Evolutionary conservation across 2,797 vertebrate species (phyloP).

Genomic region (Eremophila alpestris): DNA sequence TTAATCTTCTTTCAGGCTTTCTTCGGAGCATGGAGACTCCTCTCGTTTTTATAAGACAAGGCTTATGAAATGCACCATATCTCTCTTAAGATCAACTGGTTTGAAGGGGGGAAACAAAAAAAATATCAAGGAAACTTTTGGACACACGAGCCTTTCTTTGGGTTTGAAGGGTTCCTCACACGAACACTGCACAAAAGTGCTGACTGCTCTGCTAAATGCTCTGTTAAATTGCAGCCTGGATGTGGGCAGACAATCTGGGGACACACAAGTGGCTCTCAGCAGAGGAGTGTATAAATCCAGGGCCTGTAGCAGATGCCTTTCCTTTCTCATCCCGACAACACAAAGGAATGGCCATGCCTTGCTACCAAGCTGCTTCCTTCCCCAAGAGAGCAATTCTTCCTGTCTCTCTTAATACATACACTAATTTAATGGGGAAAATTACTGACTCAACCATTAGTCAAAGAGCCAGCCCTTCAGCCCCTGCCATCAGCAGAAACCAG

Average conservation of each 20-base stretch:
- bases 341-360: not conserved
- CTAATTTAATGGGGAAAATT: not conserved
- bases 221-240: not conserved
- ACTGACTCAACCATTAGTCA: not conserved
- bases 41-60: not conserved
- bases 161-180: not conserved
- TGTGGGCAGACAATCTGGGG: not conserved
- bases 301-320: not conserved
- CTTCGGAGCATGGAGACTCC: not conserved
- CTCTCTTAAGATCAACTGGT: not conserved
- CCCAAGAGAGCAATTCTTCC: not conserved
- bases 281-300: not conserved
- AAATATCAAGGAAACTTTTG: not conserved
- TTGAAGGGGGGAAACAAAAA: accelerated
- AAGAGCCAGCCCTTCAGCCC: not conserved
- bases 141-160: not conserved
- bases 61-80: not conserved
- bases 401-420: not conserved
- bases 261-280: not conserved
- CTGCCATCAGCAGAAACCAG: not conserved
- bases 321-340: not conserved
- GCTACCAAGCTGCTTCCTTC: not conserved
- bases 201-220: not conserved
- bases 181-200: not conserved
- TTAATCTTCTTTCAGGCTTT: constrained; percentile 45